Evolutionary conservation across 64 coral and sea anemone genomes (phyloP), one percentile per base, ranked within the genome.

Genomic region (Orbicella faveolata): DNA sequence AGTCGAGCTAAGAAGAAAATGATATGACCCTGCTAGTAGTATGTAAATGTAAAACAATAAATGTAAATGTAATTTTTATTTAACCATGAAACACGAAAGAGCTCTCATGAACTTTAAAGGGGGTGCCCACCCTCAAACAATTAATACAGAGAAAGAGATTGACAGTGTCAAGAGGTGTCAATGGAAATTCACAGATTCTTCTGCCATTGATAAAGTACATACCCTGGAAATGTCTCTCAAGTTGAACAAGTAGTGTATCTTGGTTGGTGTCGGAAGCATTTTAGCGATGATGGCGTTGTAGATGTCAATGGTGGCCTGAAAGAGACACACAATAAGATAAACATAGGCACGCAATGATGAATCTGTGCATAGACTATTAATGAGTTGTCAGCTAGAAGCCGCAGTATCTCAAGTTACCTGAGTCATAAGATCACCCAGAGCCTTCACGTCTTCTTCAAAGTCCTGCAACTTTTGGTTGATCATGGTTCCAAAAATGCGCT

Each of bases 151-250:
- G 0, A 30, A 30, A 30, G 30, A 30, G 30, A 30, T 30, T 30
- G 0, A 0, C 30, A 30, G 30, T 30, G 30, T 0, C 30, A 30
- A 30, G 30, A 30, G 30, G 30, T 30, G 30, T 30, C 30, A 30
- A 30, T 30, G 30, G 30, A 30, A 30, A 30, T 30, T 30, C 30
- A 30, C 30, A 30, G 57, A 2, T 19, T 26, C 44, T 41, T 52
- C 18, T 7, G 1, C 0, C 1, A 21, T 18, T 34, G 34, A 84
- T 41, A 15, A 68, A 73, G 18, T 23, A 62, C 39, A 88, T 48
- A 98, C 96, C 96, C 95, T 98, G 9, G 96, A 98, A 79, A 98
- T 98, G 54, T 98, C 96, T 92, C 96, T 93, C 63, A 98, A 67
- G 70, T 98, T 98, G 26, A 98, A 98, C 63, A 98, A 61, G 84